These are phyloP conservation scores for Rhadinocentrus ornatus DNA, from an alignment of 2,797 vertebrate genomes.

Conservation along the genomic window DNA sequence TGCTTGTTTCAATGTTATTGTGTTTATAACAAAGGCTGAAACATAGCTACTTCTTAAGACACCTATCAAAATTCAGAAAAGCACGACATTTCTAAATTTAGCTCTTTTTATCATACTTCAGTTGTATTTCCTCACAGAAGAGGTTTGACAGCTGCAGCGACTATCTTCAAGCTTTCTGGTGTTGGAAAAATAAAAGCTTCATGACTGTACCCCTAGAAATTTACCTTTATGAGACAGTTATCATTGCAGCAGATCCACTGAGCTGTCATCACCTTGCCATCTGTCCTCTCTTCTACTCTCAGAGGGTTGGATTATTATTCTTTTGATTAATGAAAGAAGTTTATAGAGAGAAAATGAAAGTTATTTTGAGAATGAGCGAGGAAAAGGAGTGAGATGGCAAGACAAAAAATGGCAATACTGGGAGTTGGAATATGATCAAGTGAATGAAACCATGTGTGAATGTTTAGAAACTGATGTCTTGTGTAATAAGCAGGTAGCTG, in stretches of 20 bases:
- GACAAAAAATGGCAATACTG: slow-evolving; percentile 3
- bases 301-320: slow-evolving; percentile 22
- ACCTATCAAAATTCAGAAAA: slow-evolving; percentile 14
- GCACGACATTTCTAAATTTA: slow-evolving; percentile 43
- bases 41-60: not conserved
- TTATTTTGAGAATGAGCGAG: slow-evolving; percentile 1
- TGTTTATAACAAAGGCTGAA: no score
- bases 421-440: not conserved
- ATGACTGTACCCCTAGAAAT: slow-evolving; percentile 36
- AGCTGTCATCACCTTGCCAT: slow-evolving; percentile 27
- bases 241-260: slow-evolving; percentile 14
- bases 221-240: slow-evolving; percentile 11
- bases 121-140: not conserved
- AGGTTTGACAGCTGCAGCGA: slow-evolving; percentile 7
- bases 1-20: no score
- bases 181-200: not conserved
- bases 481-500: not conserved
- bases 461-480: not conserved
- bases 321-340: slow-evolving; percentile 50
- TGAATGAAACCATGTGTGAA: slow-evolving; percentile 13
- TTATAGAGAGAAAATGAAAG: slow-evolving; percentile 16
- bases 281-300: slow-evolving; percentile 36
- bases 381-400: not conserved
- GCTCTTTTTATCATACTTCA: slow-evolving; percentile 24
- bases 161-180: slow-evolving; percentile 32